Percentiles rank a stretch among this genome's conserved stretches.
Evolutionary conservation across 2,113 vertebrate genomes (phyloP).

Genomic region (Todiramphus saurophagus): DNA sequence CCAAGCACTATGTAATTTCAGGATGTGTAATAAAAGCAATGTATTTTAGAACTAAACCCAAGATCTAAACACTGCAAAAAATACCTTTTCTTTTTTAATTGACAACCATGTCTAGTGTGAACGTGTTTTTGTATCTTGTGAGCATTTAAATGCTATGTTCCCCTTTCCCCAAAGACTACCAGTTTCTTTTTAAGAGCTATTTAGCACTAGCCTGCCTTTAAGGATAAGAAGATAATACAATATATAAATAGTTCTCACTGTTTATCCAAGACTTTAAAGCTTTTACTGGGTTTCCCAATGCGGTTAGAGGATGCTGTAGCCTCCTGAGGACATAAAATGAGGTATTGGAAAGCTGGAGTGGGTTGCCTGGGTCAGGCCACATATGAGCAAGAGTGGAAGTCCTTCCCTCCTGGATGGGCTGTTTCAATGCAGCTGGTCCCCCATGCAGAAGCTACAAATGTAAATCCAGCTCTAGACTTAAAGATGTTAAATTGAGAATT

Average conservation of each 20-base stretch:
- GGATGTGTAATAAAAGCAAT: background rate
- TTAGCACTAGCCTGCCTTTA: background rate
- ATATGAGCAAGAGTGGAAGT: background rate
- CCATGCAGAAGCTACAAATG: background rate
- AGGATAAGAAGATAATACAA: background rate
- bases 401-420: background rate
- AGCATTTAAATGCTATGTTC: background rate
- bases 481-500: slow-evolving; percentile 26
- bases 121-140: background rate
- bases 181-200: background rate
- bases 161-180: background rate
- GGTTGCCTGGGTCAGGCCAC: background rate
- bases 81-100: background rate
- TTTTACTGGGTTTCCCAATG: background rate
- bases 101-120: background rate
- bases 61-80: background rate
- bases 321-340: background rate
- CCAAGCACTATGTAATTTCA: background rate
- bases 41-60: background rate
- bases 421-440: background rate
- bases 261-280: background rate
- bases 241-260: background rate
- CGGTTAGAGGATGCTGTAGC: background rate
- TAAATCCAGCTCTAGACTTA: slow-evolving; percentile 37
- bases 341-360: background rate